These are phyloP conservation scores for Callithrix jacchus DNA, from an alignment of 2,113 vertebrate species.

Conservation along the genomic window DNA sequence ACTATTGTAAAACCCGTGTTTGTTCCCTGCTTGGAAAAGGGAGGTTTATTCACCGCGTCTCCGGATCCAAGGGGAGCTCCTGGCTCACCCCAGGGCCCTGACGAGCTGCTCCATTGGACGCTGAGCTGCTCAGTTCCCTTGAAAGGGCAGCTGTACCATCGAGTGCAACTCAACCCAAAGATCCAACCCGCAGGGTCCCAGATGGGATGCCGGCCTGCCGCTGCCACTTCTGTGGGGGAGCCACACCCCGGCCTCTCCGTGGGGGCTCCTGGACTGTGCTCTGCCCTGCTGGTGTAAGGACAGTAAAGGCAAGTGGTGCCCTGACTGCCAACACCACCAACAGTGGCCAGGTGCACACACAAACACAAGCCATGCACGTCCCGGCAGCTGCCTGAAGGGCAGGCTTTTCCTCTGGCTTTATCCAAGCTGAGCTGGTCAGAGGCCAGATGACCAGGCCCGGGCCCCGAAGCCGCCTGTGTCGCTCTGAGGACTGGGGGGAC, in stretches of 20 bases:
- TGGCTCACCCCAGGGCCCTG: too few relatives aligned
- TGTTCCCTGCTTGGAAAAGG: neutral
- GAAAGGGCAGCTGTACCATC: neutral
- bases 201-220: fast-evolving
- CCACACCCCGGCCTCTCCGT: too few relatives aligned
- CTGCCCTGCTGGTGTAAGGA: too few relatives aligned
- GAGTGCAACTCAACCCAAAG: neutral
- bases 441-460: neutral
- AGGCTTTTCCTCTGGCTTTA: neutral
- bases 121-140: neutral
- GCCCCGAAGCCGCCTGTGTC: neutral
- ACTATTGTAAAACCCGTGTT: neutral
- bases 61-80: neutral
- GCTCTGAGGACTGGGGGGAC: too few relatives aligned
- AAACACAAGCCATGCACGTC: too few relatives aligned
- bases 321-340: too few relatives aligned
- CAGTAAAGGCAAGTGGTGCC: neutral
- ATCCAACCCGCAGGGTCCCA: neutral
- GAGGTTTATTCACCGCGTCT: too few relatives aligned
- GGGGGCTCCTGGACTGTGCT: neutral
- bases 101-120: neutral
- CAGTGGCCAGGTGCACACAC: too few relatives aligned
- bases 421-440: neutral
- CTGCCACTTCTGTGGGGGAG: neutral
- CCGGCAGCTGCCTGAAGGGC: neutral